Conservation (phyloP, 2,797 vertebrate species). For the Sebastes aleutianus region DNA sequence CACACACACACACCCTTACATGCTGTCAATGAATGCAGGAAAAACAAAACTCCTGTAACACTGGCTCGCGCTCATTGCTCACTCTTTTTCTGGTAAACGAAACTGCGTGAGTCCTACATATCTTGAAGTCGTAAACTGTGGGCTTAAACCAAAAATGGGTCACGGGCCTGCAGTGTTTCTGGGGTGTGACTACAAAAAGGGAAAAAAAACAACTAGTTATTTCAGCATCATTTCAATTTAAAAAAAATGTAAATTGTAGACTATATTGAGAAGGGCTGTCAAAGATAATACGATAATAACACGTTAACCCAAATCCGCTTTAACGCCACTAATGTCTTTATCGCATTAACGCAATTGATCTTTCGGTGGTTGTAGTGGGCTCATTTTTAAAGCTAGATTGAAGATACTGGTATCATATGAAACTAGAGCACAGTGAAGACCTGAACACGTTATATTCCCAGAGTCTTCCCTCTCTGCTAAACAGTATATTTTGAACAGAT, state of each 20-base stretch:
- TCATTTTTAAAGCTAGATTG: too few relatives aligned
- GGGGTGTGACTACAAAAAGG: neutral
- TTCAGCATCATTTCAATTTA: neutral
- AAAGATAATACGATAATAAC: too few relatives aligned
- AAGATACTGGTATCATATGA: too few relatives aligned
- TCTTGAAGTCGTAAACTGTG: slow-evolving; percentile 20
- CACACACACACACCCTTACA: slow-evolving; percentile 34
- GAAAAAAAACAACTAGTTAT: neutral
- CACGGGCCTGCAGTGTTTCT: neutral
- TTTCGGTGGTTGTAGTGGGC: too few relatives aligned
- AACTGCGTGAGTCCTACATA: slow-evolving; percentile 12
- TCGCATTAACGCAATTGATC: too few relatives aligned
- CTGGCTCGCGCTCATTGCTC: slow-evolving; percentile 13
- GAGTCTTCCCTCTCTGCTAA: too few relatives aligned
- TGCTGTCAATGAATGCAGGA: slow-evolving; percentile 33
- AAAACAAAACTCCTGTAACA: slow-evolving; percentile 13
- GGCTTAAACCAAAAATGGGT: slow-evolving; percentile 4
- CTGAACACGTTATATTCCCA: too few relatives aligned
- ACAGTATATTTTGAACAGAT: too few relatives aligned
- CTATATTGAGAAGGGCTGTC: neutral
- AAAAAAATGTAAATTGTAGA: neutral
- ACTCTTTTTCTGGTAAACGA: slow-evolving; percentile 37
- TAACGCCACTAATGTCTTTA: too few relatives aligned
- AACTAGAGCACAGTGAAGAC: too few relatives aligned
- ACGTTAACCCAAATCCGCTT: too few relatives aligned